Percentiles rank a stretch among this genome's conserved stretches.
Evolutionary conservation across 2,113 vertebrate species (phyloP).

Genomic region (Forbesichthys agassizii): DNA sequence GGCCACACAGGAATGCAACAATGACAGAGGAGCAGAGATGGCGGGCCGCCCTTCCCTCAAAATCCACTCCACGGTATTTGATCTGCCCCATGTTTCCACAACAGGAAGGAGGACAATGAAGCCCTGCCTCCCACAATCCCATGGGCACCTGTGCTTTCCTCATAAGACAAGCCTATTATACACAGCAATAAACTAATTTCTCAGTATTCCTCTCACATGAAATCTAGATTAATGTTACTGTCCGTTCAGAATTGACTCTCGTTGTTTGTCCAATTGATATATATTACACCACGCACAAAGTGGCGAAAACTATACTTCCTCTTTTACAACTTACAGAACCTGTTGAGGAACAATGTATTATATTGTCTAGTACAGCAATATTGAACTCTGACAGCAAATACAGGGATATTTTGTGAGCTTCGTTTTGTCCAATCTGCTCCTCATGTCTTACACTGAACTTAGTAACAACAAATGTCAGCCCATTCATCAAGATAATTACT

Average conservation of each 20-base stretch:
- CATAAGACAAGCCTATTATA: background rate
- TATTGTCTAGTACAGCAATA: constrained; percentile 9
- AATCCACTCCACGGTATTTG: constrained; percentile 35
- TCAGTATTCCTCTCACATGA: too few species aligned
- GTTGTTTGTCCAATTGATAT: too few species aligned
- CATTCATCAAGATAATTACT: constrained; percentile 65
- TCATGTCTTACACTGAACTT: constrained; percentile 44
- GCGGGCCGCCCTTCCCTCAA: constrained; percentile 17
- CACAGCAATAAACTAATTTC: too few species aligned
- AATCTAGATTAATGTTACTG: too few species aligned
- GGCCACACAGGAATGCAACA: constrained; percentile 31
- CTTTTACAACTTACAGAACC: too few species aligned
- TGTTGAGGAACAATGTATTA: background rate
- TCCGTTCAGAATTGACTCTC: too few species aligned
- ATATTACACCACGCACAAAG: too few species aligned
- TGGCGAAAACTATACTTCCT: too few species aligned
- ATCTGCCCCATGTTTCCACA: constrained; percentile 27
- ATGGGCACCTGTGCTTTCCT: background rate
- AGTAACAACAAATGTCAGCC: constrained; percentile 59
- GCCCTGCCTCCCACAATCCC: background rate
- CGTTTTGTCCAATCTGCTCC: constrained; percentile 44
- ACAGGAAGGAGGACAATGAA: constrained; percentile 40
- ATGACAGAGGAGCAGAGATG: constrained; percentile 49
- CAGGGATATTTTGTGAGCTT: constrained; percentile 40
- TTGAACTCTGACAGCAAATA: constrained; percentile 10